Base-by-base conservation (phyloP, 2,888 invertebrate genomes). In the Tridacna gigas region DNA sequence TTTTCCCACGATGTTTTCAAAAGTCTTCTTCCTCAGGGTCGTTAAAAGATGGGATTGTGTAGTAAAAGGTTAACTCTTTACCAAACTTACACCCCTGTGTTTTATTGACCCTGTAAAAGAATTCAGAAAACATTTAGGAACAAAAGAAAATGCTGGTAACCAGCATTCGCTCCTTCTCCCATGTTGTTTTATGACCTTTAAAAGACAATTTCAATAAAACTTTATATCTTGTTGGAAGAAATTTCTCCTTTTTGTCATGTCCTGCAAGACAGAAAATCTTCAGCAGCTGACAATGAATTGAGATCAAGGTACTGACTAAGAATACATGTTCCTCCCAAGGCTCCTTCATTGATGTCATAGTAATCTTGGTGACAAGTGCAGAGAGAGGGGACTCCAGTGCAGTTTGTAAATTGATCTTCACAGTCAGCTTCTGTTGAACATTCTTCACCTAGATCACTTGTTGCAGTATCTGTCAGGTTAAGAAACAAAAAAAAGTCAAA, bases 261-360 rank as follows among this genome's bases (percentile, higher is more conserved):
- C 7, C 37, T 37, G 37, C 37, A 37, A 37, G 37, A 37, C 37
- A 7, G 7, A 37, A 37, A 37, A 37, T 4, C 7, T 37, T 37
- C 37, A 37, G 37, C 37, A 37, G 7, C 7, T 37, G 2, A 37
- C 37, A 37, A 4, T 37, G 3, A 37, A 37, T 37, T 4, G 37
- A 37, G 7, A 37, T 37, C 37, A 37, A 2, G 37, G 25, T 26
- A 25, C 79, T 63, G 79, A 82, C 82, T 82, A 22, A 22, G 63
- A 22, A 76, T 37, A 75, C 82, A 82, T 22, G 60, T 48, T 37
- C 82, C 82, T 25, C 63, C 56, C 13, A 7, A 13, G 0, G 13
- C 3, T 25, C 15, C 71, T 13, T 65, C 76, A 69, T 82, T 82
- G 51, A 67, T 79, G 73, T 79, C 79, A 67, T 73, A 82, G 69